Conservation (phyloP, 2,888 invertebrate species). For the Leucoma salicis region DNA sequence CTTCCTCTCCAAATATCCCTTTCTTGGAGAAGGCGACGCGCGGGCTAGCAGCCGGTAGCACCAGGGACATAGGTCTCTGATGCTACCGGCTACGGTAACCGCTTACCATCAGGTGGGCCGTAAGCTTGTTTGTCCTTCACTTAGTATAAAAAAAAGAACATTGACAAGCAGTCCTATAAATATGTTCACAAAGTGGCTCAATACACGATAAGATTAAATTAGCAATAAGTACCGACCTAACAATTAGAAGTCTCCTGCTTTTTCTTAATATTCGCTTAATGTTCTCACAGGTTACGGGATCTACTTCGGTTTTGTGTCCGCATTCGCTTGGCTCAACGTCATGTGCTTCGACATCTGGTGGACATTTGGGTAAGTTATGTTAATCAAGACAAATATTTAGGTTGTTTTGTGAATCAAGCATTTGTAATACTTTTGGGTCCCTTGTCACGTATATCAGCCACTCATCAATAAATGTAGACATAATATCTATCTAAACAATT, state of each 20-base stretch:
- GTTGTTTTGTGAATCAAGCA: conserved; percentile 32
- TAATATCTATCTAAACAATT: too few relatives aligned
- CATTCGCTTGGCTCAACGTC: conserved; percentile 90
- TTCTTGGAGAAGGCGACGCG: too few relatives aligned
- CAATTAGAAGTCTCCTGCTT: neutral
- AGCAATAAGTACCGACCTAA: neutral
- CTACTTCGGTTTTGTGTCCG: conserved; percentile 86
- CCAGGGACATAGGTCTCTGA: too few relatives aligned
- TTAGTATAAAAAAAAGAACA: neutral
- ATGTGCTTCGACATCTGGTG: conserved; percentile 93
- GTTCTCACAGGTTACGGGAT: conserved; percentile 84
- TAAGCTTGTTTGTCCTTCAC: neutral
- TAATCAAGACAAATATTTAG: conserved; percentile 42
- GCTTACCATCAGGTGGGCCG: neutral
- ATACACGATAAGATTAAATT: too few relatives aligned
- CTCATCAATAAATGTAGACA: too few relatives aligned
- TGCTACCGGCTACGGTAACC: neutral
- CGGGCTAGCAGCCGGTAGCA: too few relatives aligned
- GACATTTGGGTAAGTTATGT: conserved; percentile 87
- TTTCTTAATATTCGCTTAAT: conserved; percentile 38
- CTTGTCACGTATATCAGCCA: too few relatives aligned
- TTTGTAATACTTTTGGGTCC: neutral
- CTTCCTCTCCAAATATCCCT: neutral
- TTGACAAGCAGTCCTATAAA: neutral
- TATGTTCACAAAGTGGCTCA: neutral